phyloP scores from a whole-genome alignment of 2,797 vertebrate genomes.

The Siniperca scherzeri region DNA sequence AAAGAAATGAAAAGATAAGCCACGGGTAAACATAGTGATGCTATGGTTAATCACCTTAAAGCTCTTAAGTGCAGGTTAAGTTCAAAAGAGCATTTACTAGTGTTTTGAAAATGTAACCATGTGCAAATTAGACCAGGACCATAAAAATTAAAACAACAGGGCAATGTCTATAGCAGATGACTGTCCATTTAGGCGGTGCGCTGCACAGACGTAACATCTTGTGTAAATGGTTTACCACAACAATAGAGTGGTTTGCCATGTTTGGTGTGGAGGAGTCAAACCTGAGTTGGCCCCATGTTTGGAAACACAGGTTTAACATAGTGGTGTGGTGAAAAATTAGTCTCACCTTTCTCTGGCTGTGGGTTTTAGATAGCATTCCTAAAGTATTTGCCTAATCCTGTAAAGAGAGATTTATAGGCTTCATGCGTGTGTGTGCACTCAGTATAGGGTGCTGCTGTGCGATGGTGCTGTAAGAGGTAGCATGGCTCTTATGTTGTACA shows the following conservation, averaged over 20 bases:
- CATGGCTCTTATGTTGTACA: not conserved
- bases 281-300: not conserved
- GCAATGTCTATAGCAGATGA: no score
- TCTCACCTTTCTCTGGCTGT: constrained; percentile 34
- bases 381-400: constrained; percentile 55
- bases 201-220: no score
- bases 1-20: not conserved
- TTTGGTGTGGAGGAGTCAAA: not conserved
- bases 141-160: no score
- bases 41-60: not conserved
- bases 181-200: no score
- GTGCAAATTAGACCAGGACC: no score
- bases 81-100: not conserved
- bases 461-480: not conserved
- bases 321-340: not conserved
- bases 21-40: not conserved
- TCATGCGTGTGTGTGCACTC: constrained; percentile 7
- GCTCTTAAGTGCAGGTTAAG: not conserved
- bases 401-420: constrained; percentile 44
- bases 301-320: not conserved
- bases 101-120: not conserved
- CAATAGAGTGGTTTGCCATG: not conserved
- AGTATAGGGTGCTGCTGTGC: constrained; percentile 6
- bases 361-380: constrained; percentile 47
- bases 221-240: no score